Base-by-base conservation (phyloP, 2,113 vertebrate species). In the Apistogramma diplotaenia region DNA sequence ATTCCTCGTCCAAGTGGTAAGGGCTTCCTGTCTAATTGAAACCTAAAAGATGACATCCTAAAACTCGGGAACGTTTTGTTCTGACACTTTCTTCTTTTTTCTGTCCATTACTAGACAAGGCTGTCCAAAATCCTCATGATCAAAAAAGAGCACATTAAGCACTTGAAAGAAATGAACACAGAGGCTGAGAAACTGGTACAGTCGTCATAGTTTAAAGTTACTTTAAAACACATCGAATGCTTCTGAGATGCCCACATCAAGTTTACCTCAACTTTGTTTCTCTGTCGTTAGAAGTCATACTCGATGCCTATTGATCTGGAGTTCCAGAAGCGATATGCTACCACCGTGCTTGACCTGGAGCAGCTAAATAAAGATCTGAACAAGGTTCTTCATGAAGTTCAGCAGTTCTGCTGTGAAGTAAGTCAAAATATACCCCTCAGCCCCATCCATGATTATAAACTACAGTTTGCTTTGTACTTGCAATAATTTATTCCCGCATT, bases 71-170 rank as follows among this genome's bases (percentile, higher is more conserved):
- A 27, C 3, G 4, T 2, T 46, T 49, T 57, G 10, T 59, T 37
- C 12, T 16, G 57, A 83, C 16, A 37, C 3, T 61, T 78, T n/a
- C 1, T 61, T 71, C 71, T 5, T 89, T 55, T 92, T 92, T 61
- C 25, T 72, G 49, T 89, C 67, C 89, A 25, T 59, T 10, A 57
- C 57, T 57, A 99, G 98, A 99, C 98, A 8, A 96, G 96, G 86
- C 92, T 99, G 93, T 99, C 98, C 13, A 99, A 99, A 96, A 99
- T 99, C 87, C 96, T 99, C 82, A 99, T 99, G 98, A 98, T 99
- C 92, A 99, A 99, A 93, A 99, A 99, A 87, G 97, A 99, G 40
- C 97, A 98, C 92, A 98, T 99, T 90, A 99, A 97, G 92, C 97
- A 98, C 89, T 94, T 99, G 90, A 98, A 97, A 90, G 98, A 99